Conservation (phyloP, 2,888 invertebrate genomes). For the Maniola hyperantus region DNA sequence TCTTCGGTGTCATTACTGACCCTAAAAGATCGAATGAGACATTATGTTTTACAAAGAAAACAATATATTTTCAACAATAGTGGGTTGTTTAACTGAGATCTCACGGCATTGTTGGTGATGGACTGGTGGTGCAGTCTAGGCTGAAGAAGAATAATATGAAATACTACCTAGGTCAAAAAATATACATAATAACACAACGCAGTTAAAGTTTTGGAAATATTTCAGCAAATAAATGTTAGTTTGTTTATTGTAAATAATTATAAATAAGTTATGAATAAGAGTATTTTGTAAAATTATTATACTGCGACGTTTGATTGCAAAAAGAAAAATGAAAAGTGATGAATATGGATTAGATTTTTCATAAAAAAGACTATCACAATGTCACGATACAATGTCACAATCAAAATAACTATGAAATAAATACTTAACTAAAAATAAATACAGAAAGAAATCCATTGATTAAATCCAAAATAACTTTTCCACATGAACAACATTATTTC, state of each 20-base stretch:
- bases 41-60: conserved; percentile 8
- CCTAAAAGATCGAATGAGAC: conserved; percentile 21
- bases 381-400: too few relatives aligned
- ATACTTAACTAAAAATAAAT: neutral
- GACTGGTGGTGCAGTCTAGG: neutral
- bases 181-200: neutral
- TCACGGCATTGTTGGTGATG: neutral
- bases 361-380: too few relatives aligned
- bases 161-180: neutral
- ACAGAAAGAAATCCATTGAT: neutral
- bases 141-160: neutral
- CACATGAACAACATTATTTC: neutral
- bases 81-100: too few relatives aligned
- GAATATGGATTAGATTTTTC: too few relatives aligned
- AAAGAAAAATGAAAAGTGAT: neutral
- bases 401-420: neutral
- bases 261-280: too few relatives aligned
- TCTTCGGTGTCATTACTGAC: conserved; percentile 38
- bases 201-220: neutral
- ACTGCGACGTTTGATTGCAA: neutral
- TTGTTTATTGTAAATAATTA: too few relatives aligned
- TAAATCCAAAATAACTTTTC: conserved; percentile 3
- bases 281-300: neutral
- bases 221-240: too few relatives aligned
- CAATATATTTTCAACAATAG: neutral